Base-by-base conservation (phyloP, 2,113 vertebrate species). In the Brachyistius frenatus region DNA sequence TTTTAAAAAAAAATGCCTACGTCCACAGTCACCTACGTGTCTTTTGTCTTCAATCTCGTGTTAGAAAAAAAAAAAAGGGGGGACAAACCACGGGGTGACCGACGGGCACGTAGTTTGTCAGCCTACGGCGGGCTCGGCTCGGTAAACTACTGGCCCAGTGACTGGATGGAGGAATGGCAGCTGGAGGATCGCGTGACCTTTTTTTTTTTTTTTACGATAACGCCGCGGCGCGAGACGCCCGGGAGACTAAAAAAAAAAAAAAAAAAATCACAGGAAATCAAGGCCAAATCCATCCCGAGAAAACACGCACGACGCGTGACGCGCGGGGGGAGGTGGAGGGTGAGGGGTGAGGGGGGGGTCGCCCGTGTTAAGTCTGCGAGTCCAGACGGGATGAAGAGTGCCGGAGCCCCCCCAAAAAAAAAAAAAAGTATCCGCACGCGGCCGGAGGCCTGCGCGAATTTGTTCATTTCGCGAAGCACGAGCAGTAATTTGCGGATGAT, bases 251-350 rank as follows among this genome's bases (percentile, higher is more conserved):
- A n/a, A n/a, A n/a, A n/a, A n/a, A n/a, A n/a, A n/a, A n/a, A n/a
- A n/a, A n/a, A n/a, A n/a, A n/a, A 87, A 87, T 78, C 55, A 74
- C 58, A 76, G 64, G 32, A 66, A 83, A 73, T 74, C 73, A 80
- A 87, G 78, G 83, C 61, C 86, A 74, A 88, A 83, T 35, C 65
- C 35, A 1, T 0, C 16, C 52, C 1, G 35, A 13, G 32, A 30
- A 49, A 23, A 70, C 55, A 81, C 67, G 73, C 50, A 33, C 13
- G 9, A 68, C 2, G 23, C 23, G 23, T 9, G 9, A 68, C 2
- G 23, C 23, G 23, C 23, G 23, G 23, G 23, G 23, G 23, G 23
- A 23, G 23, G n/a, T n/a, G n/a, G n/a, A n/a, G n/a, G n/a, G n/a
- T n/a, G n/a, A n/a, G n/a, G n/a, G n/a, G n/a, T n/a, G 23, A 23